Evolutionary conservation across 2,888 invertebrate genomes (phyloP).

Genomic region (Drosophila villosipedis): DNA sequence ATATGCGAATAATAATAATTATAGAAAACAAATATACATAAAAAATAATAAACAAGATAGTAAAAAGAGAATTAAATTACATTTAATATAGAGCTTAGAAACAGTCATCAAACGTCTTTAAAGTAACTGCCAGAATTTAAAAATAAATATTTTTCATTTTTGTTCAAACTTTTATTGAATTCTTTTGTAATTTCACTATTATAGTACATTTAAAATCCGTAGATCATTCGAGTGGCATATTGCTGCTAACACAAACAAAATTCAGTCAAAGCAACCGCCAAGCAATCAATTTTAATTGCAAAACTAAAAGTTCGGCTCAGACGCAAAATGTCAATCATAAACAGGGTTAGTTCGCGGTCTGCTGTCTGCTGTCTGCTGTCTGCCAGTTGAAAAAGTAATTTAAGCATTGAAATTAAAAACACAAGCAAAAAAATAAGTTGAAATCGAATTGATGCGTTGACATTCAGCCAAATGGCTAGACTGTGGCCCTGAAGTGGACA

Average conservation of each 20-base stretch:
- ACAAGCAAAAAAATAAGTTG: constrained; percentile 31
- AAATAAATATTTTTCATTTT: neutral
- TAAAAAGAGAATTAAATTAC: neutral
- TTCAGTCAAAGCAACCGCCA: constrained; percentile 24
- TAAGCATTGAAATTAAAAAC: constrained; percentile 54
- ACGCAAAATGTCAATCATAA: constrained; percentile 68
- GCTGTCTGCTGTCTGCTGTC: constrained; percentile 35
- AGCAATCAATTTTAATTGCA: constrained; percentile 66
- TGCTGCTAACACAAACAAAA: constrained; percentile 18
- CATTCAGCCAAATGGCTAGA: constrained; percentile 72
- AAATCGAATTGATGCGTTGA: constrained; percentile 67
- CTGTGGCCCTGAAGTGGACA: constrained; percentile 70
- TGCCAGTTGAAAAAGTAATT: constrained; percentile 73
- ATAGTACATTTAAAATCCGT: neutral
- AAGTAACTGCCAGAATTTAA: neutral
- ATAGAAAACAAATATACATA: too few species aligned
- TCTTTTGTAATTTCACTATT: neutral
- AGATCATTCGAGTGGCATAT: constrained; percentile 2
- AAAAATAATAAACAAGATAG: neutral
- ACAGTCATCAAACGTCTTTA: neutral
- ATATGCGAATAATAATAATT: neutral
- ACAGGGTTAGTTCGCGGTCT: constrained; percentile 23
- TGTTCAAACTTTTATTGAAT: neutral
- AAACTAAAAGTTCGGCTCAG: constrained; percentile 48
- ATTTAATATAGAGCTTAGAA: neutral